Evolutionary conservation across 2,888 invertebrate genomes (phyloP), one percentile per base, ranked within the genome.

Genomic region (Drosophila siamana): DNA sequence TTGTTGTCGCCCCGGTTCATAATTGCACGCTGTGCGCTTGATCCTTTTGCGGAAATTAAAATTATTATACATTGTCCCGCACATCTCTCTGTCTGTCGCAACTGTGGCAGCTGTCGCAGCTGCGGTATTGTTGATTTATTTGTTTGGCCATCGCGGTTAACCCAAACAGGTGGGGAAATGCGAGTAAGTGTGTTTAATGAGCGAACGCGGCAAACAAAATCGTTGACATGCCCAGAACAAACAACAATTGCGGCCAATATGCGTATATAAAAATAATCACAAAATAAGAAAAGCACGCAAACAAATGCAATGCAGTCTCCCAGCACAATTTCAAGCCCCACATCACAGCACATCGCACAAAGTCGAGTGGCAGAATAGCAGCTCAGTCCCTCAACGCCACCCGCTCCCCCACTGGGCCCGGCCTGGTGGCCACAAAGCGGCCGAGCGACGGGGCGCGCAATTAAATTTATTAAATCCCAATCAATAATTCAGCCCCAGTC

Each of bases 391-490:
- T n/a, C n/a, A n/a, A n/a, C n/a, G n/a, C n/a, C n/a, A n/a, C n/a
- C n/a, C n/a, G n/a, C n/a, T n/a, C n/a, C n/a, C n/a, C n/a, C n/a
- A n/a, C n/a, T n/a, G n/a, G n/a, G n/a, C 4, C 8, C 7, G 13
- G 36, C 41, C 43, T 48, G 28, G 13, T 30, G 60, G 59, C 75
- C 74, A 65, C 72, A 70, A 59, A 69, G 59, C 47, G 71, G 60
- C 48, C 62, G 56, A 43, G 46, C 64, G 46, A 46, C 46, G 43
- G 47, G 57, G 36, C 43, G 52, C 51, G 65, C 84, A 88, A 84
- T 88, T 84, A 87, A 86, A 88, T 86, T 80, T 88, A 89, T 88
- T 86, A 83, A 89, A 85, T 70, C 68, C 65, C 72, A 74, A 88
- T 89, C 83, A 89, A 89, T 89, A 88, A 86, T 89, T 81, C 75